Percentiles rank a stretch among this genome's conserved stretches.
These are phyloP conservation scores for Lycophotia porphyrea DNA, from an alignment of 2,888 invertebrate species.

Conservation along the genomic window DNA sequence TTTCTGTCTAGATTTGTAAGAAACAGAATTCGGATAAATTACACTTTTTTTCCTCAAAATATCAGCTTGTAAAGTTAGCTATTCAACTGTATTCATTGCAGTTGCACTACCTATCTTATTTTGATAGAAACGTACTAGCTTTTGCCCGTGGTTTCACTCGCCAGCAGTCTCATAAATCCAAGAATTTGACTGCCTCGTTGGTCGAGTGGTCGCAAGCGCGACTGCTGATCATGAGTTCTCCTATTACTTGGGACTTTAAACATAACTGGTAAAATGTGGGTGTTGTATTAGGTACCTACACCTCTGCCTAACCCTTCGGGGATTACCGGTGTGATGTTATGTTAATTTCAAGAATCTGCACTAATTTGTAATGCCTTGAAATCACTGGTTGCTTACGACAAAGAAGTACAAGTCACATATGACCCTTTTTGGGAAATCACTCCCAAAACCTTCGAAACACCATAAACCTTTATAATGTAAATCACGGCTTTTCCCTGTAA, in stretches of 20 bases:
- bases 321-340: background rate
- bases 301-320: no score
- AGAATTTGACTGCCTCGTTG: background rate
- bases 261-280: background rate
- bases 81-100: background rate
- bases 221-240: no score
- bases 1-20: background rate
- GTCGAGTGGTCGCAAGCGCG: no score
- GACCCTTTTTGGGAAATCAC: background rate
- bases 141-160: background rate
- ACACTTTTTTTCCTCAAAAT: background rate
- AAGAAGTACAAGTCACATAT: background rate
- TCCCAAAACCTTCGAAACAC: background rate
- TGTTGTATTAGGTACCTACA: no score
- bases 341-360: background rate
- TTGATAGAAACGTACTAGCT: background rate
- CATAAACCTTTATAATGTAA: background rate
- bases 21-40: background rate
- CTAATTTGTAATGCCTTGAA: background rate
- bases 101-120: background rate
- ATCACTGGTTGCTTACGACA: background rate
- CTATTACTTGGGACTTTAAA: no score
- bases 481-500: background rate
- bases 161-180: background rate
- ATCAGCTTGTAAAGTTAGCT: background rate